Evolutionary conservation across 1,140 invertebrate species (phyloP).

Genomic region (honey bee (Apis mellifera)): DNA sequence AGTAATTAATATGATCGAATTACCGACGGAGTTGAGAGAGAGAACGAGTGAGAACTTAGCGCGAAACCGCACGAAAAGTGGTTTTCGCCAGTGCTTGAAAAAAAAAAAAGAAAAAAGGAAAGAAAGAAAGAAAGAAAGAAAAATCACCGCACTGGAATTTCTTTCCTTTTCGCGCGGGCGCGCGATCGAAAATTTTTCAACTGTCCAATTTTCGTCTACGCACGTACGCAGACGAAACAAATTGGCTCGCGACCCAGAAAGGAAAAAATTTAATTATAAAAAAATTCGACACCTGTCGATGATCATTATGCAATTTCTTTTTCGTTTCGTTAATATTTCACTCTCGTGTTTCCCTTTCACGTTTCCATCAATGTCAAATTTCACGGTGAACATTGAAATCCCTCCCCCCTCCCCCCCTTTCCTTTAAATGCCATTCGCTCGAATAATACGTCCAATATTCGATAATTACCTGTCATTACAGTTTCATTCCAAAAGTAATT

Average conservation of each 20-base stretch:
- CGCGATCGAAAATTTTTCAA: neutral
- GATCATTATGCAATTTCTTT: neutral
- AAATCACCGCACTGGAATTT: too few species aligned
- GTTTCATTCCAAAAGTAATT: slow-evolving; percentile 22
- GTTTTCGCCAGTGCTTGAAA: neutral
- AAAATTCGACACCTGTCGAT: neutral
- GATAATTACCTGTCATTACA: slow-evolving; percentile 17
- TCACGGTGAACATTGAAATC: slow-evolving; percentile 19
- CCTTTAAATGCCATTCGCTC: slow-evolving; percentile 7
- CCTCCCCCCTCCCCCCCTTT: too few species aligned
- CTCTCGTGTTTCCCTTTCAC: neutral
- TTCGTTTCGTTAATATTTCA: neutral
- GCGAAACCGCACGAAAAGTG: slow-evolving; percentile 20
- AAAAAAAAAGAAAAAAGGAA: too few species aligned
- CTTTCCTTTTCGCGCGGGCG: neutral
- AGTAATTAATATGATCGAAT: slow-evolving; percentile 46
- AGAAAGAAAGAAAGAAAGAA: too few species aligned
- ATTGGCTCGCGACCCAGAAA: too few species aligned
- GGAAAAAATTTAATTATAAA: neutral
- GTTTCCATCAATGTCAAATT: slow-evolving; percentile 8
- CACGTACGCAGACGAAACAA: neutral
- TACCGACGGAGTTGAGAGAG: neutral
- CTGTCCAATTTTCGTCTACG: neutral
- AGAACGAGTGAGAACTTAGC: slow-evolving; percentile 27
- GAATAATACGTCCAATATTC: slow-evolving; percentile 23